Conservation (phyloP, 2,888 invertebrate species). For the Yponomeuta evonymella region DNA sequence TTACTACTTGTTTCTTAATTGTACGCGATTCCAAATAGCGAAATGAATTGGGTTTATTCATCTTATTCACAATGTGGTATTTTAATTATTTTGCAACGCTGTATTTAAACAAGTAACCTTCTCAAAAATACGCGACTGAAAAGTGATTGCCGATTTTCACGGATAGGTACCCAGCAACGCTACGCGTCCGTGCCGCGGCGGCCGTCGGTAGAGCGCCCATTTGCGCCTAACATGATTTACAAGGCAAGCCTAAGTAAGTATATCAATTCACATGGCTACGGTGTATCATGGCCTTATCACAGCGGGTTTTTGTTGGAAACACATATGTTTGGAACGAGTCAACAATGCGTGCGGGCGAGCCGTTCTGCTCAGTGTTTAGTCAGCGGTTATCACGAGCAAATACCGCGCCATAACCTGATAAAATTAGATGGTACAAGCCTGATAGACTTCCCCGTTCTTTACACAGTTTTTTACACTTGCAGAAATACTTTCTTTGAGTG, state of each 20-base stretch:
- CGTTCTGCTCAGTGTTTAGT: constrained; percentile 48
- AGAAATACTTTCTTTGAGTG: too few species aligned
- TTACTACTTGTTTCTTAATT: too few species aligned
- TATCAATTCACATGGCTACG: constrained; percentile 12
- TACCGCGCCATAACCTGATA: constrained; percentile 39
- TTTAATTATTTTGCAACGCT: too few species aligned
- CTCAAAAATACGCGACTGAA: not conserved
- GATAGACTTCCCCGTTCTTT: not conserved
- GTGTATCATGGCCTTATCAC: constrained; percentile 12
- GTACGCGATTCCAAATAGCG: too few species aligned
- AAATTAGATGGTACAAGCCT: constrained; percentile 24
- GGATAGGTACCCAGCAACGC: not conserved
- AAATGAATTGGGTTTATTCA: too few species aligned
- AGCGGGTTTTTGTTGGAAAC: constrained; percentile 36
- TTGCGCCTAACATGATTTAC: constrained; percentile 21
- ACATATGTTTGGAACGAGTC: constrained; percentile 47
- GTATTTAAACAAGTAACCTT: too few species aligned
- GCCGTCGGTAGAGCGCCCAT: constrained; percentile 20
- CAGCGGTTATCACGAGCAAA: constrained; percentile 60
- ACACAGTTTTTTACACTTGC: not conserved
- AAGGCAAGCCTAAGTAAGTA: constrained; percentile 8
- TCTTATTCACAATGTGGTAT: too few species aligned
- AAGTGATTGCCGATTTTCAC: not conserved
- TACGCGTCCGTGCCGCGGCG: not conserved
- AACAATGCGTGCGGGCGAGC: constrained; percentile 63